Percentiles rank a stretch among this genome's conserved stretches.
Conservation (phyloP, 2,888 invertebrate species). For the Cryptosula pallasiana region DNA sequence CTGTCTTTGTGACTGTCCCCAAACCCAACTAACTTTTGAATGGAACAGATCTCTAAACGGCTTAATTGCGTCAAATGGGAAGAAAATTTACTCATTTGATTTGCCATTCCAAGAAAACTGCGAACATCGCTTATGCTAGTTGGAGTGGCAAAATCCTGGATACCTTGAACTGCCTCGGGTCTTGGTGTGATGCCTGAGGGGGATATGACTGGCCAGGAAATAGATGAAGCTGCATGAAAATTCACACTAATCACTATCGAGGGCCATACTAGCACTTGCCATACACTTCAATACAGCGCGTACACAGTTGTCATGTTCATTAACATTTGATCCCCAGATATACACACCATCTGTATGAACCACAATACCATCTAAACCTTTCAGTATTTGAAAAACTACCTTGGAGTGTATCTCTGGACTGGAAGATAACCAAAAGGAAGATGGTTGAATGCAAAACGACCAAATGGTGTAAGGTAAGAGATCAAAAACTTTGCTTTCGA, state of each 20-base stretch:
- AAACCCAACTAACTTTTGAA: slow-evolving; percentile 26
- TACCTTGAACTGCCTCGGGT: slow-evolving; percentile 1
- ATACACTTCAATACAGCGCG: neutral
- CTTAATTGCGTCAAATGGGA: slow-evolving; percentile 23
- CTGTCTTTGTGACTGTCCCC: slow-evolving; percentile 26
- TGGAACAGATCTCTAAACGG: slow-evolving; percentile 27
- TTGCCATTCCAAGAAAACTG: slow-evolving; percentile 28
- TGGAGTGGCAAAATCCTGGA: slow-evolving; percentile 27
- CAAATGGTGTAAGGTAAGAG: neutral
- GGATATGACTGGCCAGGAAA: too few species aligned
- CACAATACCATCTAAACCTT: neutral
- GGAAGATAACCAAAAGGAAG: neutral
- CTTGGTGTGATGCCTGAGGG: neutral
- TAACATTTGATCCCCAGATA: neutral
- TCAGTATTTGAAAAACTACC: neutral
- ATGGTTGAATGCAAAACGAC: neutral
- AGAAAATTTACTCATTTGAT: slow-evolving; percentile 28
- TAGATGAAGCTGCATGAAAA: neutral
- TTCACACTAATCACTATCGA: neutral
- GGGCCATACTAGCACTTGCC: neutral
- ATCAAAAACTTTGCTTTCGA: neutral
- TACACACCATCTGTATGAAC: neutral
- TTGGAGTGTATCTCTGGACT: neutral
- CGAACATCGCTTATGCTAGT: slow-evolving; percentile 26
- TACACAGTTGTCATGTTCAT: neutral